These are phyloP conservation scores for Polydesmus complanatus DNA, from an alignment of 2,888 invertebrate genomes.

Conservation along the genomic window DNA sequence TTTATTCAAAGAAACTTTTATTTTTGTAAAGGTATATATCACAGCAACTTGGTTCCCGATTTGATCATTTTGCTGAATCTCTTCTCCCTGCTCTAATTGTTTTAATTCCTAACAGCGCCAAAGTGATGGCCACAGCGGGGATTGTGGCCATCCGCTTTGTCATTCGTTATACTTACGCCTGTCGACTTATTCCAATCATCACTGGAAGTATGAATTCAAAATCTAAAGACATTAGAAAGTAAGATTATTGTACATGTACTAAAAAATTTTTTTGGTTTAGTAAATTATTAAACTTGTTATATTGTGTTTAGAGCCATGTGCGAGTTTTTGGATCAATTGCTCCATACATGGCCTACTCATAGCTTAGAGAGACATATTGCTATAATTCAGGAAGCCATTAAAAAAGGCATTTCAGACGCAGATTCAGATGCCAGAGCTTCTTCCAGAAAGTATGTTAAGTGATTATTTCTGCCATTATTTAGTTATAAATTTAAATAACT, in stretches of 20 bases:
- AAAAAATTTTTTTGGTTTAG: not conserved
- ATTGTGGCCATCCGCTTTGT: constrained; percentile 75
- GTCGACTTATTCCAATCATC: constrained; percentile 64
- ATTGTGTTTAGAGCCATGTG: constrained; percentile 42
- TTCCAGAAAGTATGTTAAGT: constrained; percentile 55
- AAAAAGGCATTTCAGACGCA: constrained; percentile 72
- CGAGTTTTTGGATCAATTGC: constrained; percentile 67
- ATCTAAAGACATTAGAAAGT: constrained; percentile 73
- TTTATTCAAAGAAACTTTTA: constrained; percentile 3
- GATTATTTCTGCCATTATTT: not conserved
- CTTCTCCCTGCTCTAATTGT: constrained; percentile 70
- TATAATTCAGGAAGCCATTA: constrained; percentile 63
- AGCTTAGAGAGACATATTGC: constrained; percentile 66
- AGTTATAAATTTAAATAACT: not conserved
- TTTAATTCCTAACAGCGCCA: constrained; percentile 88
- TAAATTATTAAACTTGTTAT: constrained; percentile 7
- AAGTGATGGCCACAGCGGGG: constrained; percentile 82
- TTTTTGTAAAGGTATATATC: constrained; percentile 47
- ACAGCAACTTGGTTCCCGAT: constrained; percentile 63
- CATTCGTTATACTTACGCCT: constrained; percentile 65
- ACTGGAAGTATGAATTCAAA: constrained; percentile 58
- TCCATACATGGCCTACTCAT: constrained; percentile 75
- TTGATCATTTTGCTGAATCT: constrained; percentile 72
- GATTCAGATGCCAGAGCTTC: constrained; percentile 74
- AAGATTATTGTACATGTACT: constrained; percentile 17